Evolutionary conservation across 2,888 invertebrate species (phyloP).

Genomic region (Troides helena): DNA sequence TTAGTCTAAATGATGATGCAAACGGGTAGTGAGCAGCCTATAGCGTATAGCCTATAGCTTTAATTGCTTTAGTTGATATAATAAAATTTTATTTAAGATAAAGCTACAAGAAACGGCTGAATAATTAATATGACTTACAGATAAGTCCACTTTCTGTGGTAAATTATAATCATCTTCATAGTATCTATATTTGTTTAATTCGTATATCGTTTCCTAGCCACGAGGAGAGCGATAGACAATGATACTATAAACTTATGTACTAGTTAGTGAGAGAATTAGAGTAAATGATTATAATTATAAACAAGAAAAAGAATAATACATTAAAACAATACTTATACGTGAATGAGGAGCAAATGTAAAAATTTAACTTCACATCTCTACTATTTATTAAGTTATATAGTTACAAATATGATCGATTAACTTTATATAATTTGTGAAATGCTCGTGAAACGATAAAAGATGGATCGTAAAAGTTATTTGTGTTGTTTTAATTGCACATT

Average conservation of each 20-base stretch:
- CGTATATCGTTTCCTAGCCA: no score
- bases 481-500: slow-evolving; percentile 14
- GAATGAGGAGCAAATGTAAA: background rate
- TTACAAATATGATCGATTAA: slow-evolving; percentile 5
- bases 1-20: background rate
- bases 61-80: slow-evolving; percentile 3
- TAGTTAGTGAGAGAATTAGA: no score
- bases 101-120: background rate
- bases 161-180: background rate
- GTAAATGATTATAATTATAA: no score
- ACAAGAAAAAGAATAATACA: background rate
- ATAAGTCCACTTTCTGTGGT: background rate
- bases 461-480: slow-evolving; percentile 15
- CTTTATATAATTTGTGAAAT: slow-evolving; percentile 18
- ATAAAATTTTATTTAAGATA: slow-evolving; percentile 7
- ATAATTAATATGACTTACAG: background rate
- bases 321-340: background rate
- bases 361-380: background rate
- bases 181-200: background rate
- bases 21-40: background rate
- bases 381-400: background rate
- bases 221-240: no score
- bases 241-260: no score
- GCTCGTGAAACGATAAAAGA: slow-evolving; percentile 9
- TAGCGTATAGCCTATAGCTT: background rate